Base-by-base conservation (phyloP, 2,113 vertebrate species). In the Heterochromis multidens region DNA sequence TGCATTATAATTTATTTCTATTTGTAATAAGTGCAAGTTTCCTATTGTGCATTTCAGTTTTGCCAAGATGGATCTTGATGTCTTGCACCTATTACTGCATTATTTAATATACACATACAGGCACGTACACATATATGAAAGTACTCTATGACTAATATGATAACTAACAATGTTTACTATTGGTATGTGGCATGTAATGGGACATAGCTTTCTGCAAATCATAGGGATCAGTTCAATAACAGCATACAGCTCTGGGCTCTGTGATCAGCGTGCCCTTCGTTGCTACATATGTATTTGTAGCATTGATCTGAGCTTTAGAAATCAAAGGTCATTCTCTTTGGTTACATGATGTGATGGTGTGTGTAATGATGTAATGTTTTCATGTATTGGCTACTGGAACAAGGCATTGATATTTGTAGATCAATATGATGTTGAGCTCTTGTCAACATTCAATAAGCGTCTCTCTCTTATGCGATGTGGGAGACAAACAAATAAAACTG, bases 391-490 rank as follows among this genome's bases (percentile, higher is more conserved):
- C 31, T 46, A 72, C 31, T 46, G 79, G 77, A 85, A 79, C 56
- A 76, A 82, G 13, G 74, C 76, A 92, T 89, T 82, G 87, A 89
- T 79, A 65, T 67, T 14, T 74, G 80, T 19, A 27, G 25, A 33
- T 93, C 87, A 87, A 89, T 91, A 77, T 31, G 21, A 89, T 82
- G 79, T 83, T 61, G 29, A 35, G 17, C 78, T 79, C 23, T 78
- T 77, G 74, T 86, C 84, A 81, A 52, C 33, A 80, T 72, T 84
- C 56, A 61, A 65, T 85, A 11, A 27, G 31, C 40, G 19, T 52
- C 35, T 76, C 40, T 17, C 8, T 77, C 63, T 80, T 74, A 74
- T 76, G 58, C 62, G 33, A 54, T 80, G 31, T 27, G 74, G 27
- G 60, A 80, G 21, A 59, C 56, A 83, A 54, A 79, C 72, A 83